Base-by-base conservation (phyloP, 2,888 invertebrate species). In the Endotricha flammealis region DNA sequence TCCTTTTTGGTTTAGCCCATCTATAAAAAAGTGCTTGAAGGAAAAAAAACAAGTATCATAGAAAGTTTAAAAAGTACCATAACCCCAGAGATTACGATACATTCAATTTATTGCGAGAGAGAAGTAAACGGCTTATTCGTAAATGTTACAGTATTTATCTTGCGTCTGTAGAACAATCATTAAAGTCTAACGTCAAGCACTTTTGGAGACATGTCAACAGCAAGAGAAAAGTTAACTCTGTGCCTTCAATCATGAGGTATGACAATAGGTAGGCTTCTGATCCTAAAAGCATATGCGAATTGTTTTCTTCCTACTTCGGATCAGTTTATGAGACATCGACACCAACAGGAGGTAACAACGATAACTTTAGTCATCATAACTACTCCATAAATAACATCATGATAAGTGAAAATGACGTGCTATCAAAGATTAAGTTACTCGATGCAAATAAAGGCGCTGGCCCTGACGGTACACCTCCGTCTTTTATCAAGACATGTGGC, bases 71-170 rank as follows among this genome's bases (percentile, higher is more conserved):
- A 11, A 42, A 25, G 17, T 41, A 28, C 29, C 25, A 13, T 0
- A 43, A 46, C 22, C 41, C 42, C 7, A 27, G 39, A 2, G 44
- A 44, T 13, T 39, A 41, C 11, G 44, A 44, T 12, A 41, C 38
- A 6, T 44, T 44, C 11, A 22, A 32, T 17, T 10, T 41, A 3
- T 28, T 44, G 3, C 32, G 44, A n/a, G 5, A 12, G 2, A 41
- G 44, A 12, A 36, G 29, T 29, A 44, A 41, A 24, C 7, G 0
- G 5, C 29, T 41, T 2, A 35, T 23, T 4, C 13, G 22, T 2
- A 24, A 35, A 3, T 44, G 41, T 30, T 28, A 44, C 10, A 25
- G 28, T 9, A 12, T 1, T 1, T 40, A 23, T 27, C 11, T 44
- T 2, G 8, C 27, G 1, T 30, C 35, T 6, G 34, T 36, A 1